A percentile compares a stretch with the other conserved stretches of the same genome.
Conservation (phyloP, 2,797 vertebrate species). For the Hyperoplus lanceolatus region DNA sequence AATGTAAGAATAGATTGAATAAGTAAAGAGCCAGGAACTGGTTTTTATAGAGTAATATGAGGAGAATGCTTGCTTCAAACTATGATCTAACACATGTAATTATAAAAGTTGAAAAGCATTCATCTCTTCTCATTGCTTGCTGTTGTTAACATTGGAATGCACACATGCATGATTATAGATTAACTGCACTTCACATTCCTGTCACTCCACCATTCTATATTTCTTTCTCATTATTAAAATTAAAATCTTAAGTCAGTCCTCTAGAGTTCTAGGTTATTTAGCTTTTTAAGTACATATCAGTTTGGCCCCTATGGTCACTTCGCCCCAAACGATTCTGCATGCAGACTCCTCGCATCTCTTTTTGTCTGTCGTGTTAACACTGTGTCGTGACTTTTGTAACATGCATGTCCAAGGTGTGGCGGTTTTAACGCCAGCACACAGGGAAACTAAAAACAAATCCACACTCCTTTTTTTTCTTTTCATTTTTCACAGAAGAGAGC, state of each 20-base stretch:
- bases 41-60: background rate
- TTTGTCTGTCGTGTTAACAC: constrained; percentile 61
- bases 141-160: constrained; percentile 66
- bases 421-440: constrained; percentile 38
- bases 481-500: constrained; percentile 95
- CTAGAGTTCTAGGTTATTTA: constrained; percentile 19
- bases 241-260: constrained; percentile 17
- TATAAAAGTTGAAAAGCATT: constrained; percentile 21
- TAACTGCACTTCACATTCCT: constrained; percentile 38
- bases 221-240: constrained; percentile 43
- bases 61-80: constrained; percentile 27
- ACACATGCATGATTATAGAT: constrained; percentile 67
- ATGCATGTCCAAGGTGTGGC: constrained; percentile 71
- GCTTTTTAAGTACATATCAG: constrained; percentile 35
- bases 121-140: constrained; percentile 69
- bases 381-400: constrained; percentile 43
- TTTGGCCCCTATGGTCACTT: constrained; percentile 24
- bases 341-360: constrained; percentile 45
- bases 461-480: constrained; percentile 75
- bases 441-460: constrained; percentile 72
- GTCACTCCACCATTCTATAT: constrained; percentile 37
- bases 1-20: constrained; percentile 31
- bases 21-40: constrained; percentile 3
- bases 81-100: constrained; percentile 13
- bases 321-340: constrained; percentile 61